Base-by-base conservation (phyloP, 2,888 invertebrate species). In the Eubasilissa splendida region DNA sequence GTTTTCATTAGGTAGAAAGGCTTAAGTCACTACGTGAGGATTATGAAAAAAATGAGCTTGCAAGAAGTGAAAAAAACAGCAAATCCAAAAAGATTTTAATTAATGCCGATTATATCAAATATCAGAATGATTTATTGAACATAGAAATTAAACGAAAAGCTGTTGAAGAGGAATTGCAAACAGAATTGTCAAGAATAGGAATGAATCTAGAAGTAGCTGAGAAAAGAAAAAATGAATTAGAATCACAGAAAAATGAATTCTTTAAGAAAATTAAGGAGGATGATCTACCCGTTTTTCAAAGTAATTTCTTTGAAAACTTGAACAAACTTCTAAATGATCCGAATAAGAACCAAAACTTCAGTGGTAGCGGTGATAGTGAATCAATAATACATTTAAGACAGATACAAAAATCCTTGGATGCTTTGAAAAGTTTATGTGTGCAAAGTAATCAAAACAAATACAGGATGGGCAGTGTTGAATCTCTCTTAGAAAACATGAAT, bases 231-330 rank as follows among this genome's bases (percentile, higher is more conserved):
- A 89, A 86, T 85, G 89, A 87, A 87, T 87, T 87, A 84, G 89
- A 87, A 86, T 88, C 88, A 0, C 87, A 87, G 84, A 86, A 88
- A 59, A 84, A 88, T 70, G 86, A 90, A n/a, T 87, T 90, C 85
- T 86, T 88, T 60, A 88, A 88, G n/a, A 84, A 86, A 42, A 87
- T 89, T 63, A 84, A 85, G 10, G 85, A 87, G 58, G 84, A 88
- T 1, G 85, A 85, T 75, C 83, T 91, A 12, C 87, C 89, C 0
- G 89, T 90, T 0, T 92, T 90, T 84, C 86, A 87, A 83, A 88
- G 90, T 1, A 90, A 91, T 85, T 92, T 92, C 85, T 85, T 91
- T 31, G 87, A 91, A 86, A 90, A 91, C 85, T 85, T 92, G 2
- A 89, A 91, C 85, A 88, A 86, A 76, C 87, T 91, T 77, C 85